Evolutionary conservation across 1,140 invertebrate species (phyloP).

Genomic region (Halesus radiatus): DNA sequence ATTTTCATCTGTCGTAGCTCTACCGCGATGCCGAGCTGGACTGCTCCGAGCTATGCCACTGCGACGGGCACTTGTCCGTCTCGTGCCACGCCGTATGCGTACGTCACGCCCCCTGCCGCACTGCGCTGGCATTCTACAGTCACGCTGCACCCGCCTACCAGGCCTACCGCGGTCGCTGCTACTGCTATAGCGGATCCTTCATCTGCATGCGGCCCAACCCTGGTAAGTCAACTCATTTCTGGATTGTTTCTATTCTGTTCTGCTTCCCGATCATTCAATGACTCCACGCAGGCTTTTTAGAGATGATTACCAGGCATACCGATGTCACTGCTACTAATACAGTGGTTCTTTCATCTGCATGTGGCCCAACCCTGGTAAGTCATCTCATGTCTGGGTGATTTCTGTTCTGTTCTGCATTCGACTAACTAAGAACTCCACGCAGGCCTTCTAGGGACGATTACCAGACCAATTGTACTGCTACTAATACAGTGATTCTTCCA

Average conservation of each 20-base stretch:
- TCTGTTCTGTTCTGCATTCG: no score
- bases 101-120: slow-evolving; percentile 85
- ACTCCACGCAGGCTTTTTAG: no score
- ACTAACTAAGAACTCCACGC: no score
- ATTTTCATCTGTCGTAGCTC: slow-evolving; percentile 71
- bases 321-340: slow-evolving; percentile 91
- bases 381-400: no score
- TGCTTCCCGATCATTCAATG: no score
- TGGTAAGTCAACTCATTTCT: slow-evolving; percentile 68
- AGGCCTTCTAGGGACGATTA: no score
- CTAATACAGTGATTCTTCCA: no score
- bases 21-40: slow-evolving; percentile 88
- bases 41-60: slow-evolving; percentile 81
- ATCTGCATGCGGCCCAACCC: slow-evolving; percentile 91
- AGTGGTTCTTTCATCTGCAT: slow-evolving; percentile 92
- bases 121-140: slow-evolving; percentile 88
- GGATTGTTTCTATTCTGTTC: no score
- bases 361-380: slow-evolving; percentile 83
- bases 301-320: slow-evolving; percentile 90
- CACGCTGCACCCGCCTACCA: slow-evolving; percentile 90
- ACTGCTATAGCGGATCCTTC: slow-evolving; percentile 91
- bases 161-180: slow-evolving; percentile 87
- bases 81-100: slow-evolving; percentile 90
- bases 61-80: slow-evolving; percentile 80
- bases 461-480: no score